Conservation (phyloP, 2,113 vertebrate species). For the Rhizomys pruinosus region DNA sequence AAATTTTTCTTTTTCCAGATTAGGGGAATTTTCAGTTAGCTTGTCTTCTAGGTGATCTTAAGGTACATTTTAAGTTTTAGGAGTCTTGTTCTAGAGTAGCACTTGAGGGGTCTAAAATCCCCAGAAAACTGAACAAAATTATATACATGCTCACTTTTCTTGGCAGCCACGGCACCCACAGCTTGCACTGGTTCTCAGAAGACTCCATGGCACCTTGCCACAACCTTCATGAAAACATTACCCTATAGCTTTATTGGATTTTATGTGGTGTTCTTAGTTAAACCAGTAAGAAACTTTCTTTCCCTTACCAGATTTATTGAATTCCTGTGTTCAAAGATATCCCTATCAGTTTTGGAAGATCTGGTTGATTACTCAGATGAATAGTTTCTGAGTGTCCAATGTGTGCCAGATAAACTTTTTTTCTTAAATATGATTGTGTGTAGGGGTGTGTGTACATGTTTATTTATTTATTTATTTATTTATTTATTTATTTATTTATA, state of each 20-base stretch:
- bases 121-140: background rate
- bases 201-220: background rate
- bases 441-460: no score
- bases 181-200: background rate
- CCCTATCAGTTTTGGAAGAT: constrained; percentile 24
- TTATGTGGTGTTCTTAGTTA: constrained; percentile 35
- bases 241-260: background rate
- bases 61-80: background rate
- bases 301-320: background rate
- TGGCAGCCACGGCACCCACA: background rate
- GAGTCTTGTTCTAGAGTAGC: background rate
- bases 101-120: background rate
- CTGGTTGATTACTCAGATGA: background rate
- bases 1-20: constrained; percentile 11
- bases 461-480: no score
- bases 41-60: background rate
- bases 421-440: background rate
- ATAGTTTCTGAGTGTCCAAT: constrained; percentile 31
- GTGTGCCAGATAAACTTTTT: background rate
- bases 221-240: background rate
- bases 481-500: no score
- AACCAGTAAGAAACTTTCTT: constrained; percentile 40
- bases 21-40: background rate
- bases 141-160: background rate
- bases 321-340: constrained; percentile 15